These are phyloP conservation scores for Melanargia galathea DNA, from an alignment of 2,888 invertebrate genomes.

Conservation along the genomic window DNA sequence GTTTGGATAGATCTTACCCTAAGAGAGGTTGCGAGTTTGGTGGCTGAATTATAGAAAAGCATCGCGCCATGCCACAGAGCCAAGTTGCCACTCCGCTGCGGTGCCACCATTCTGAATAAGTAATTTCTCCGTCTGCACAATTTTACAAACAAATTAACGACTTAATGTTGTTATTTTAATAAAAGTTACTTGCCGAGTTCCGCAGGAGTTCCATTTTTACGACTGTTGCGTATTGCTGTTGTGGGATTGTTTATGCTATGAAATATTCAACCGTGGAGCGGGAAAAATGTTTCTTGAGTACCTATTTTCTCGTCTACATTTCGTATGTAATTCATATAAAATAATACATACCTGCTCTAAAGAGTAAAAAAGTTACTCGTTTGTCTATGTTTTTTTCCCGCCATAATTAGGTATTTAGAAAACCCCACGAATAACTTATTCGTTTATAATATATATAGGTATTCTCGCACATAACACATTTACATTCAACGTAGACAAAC, in stretches of 20 bases:
- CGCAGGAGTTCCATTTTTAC: slow-evolving; percentile 72
- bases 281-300: slow-evolving; percentile 20
- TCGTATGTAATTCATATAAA: slow-evolving; percentile 4
- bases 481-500: no score
- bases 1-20: no score
- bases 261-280: slow-evolving; percentile 48
- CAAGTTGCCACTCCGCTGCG: slow-evolving; percentile 59
- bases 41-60: slow-evolving; percentile 72
- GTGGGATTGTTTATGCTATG: slow-evolving; percentile 67
- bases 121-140: slow-evolving; percentile 79
- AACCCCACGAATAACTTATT: no score
- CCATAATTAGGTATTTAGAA: no score
- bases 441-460: no score
- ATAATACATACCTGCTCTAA: no score
- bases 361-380: no score
- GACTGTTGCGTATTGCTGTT: slow-evolving; percentile 59
- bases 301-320: slow-evolving; percentile 13
- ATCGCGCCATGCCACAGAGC: slow-evolving; percentile 63
- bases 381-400: no score
- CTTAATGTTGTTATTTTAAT: slow-evolving; percentile 80
- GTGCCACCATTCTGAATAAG: slow-evolving; percentile 73
- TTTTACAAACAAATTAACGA: slow-evolving; percentile 81
- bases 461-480: no score
- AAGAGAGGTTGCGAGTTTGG: slow-evolving; percentile 38
- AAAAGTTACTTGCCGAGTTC: slow-evolving; percentile 67